Percentiles rank a stretch among this genome's conserved stretches.
Conservation (phyloP, 2,113 vertebrate species). For the Indicator maculatus region DNA sequence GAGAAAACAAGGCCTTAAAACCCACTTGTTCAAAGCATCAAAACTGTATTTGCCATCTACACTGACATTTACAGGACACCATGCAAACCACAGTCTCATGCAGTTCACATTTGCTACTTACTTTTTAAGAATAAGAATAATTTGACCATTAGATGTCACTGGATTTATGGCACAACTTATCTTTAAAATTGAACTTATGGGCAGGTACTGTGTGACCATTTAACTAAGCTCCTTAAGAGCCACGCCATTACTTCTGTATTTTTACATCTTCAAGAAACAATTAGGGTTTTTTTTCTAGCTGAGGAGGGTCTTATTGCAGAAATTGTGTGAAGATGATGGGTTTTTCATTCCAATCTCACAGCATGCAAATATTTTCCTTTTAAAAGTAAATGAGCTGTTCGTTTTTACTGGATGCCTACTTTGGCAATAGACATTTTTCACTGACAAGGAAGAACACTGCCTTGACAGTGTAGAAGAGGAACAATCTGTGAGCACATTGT, state of each 20-base stretch:
- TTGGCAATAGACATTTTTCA: not conserved
- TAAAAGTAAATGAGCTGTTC: constrained; percentile 26
- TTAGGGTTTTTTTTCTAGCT: not conserved
- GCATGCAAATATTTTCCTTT: not conserved
- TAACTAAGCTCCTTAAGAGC: not conserved
- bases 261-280: not conserved
- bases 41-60: not conserved
- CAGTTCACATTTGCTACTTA: not conserved
- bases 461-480: not conserved
- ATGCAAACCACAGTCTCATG: not conserved
- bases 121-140: not conserved
- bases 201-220: not conserved
- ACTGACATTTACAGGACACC: not conserved
- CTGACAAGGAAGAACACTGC: not conserved
- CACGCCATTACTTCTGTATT: not conserved
- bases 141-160: not conserved
- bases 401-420: constrained; percentile 6
- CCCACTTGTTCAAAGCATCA: not conserved
- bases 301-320: not conserved
- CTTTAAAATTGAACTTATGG: not conserved
- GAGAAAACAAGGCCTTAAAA: not conserved
- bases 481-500: not conserved
- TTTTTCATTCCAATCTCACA: not conserved
- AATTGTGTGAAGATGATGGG: not conserved
- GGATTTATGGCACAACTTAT: not conserved